Percentiles rank a stretch among this genome's conserved stretches.
phyloP scores from a whole-genome alignment of 1,140 invertebrate genomes.

The Bombus waltoni region DNA sequence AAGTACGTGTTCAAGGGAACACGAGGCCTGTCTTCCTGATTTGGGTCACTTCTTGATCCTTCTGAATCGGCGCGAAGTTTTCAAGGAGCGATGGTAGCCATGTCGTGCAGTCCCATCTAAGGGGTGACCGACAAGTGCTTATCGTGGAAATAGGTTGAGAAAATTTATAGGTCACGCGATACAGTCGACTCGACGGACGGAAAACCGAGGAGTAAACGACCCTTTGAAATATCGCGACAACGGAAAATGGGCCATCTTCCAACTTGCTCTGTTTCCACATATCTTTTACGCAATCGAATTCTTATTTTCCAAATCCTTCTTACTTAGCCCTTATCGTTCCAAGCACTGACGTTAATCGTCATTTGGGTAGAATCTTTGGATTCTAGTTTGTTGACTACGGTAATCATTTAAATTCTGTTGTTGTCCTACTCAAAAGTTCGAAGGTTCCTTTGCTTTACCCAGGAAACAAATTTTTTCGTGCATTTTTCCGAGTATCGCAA shows the following conservation, averaged over 20 bases:
- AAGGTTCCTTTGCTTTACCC: not conserved
- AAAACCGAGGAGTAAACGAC: constrained; percentile 13
- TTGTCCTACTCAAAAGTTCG: not conserved
- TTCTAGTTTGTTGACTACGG: not conserved
- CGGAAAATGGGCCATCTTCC: not conserved
- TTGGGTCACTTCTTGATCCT: constrained; percentile 18
- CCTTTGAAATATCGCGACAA: not conserved
- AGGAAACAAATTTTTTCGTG: too few species aligned
- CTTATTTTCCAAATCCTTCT: not conserved
- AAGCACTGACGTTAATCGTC: too few species aligned
- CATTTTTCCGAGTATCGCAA: too few species aligned
- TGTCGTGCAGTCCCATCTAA: not conserved
- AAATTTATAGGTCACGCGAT: constrained; percentile 61
- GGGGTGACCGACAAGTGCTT: constrained; percentile 35
- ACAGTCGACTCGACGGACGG: not conserved
- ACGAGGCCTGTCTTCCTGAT: not conserved
- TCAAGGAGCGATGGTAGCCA: not conserved
- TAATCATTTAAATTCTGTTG: not conserved
- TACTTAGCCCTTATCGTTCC: too few species aligned
- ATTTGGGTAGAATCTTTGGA: too few species aligned
- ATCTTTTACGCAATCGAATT: not conserved
- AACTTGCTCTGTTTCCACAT: not conserved
- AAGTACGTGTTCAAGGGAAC: not conserved
- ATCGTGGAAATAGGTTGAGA: constrained; percentile 59
- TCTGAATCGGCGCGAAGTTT: constrained; percentile 12